phyloP scores from a whole-genome alignment of 2,888 invertebrate species.

The Noctua janthe region DNA sequence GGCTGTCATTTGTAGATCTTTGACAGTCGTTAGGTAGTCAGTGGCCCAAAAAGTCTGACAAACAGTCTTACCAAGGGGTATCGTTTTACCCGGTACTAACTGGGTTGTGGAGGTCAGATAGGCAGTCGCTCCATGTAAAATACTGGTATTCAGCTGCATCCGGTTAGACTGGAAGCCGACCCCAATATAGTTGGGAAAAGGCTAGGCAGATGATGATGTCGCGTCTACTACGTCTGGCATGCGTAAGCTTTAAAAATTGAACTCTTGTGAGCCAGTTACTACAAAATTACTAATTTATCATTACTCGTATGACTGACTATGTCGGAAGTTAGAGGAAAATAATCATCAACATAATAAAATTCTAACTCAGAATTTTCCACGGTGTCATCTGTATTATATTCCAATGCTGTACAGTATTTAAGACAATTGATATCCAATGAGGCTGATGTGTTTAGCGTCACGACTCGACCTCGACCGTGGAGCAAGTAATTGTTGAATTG shows the following conservation, averaged over 20 bases:
- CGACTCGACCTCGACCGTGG: slow-evolving; percentile 82
- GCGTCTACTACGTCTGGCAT: slow-evolving; percentile 31
- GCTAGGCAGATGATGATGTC: background rate
- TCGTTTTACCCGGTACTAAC: no score
- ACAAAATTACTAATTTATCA: slow-evolving; percentile 28
- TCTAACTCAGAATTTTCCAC: slow-evolving; percentile 39
- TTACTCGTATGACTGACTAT: slow-evolving; percentile 7
- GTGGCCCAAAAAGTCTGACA: no score
- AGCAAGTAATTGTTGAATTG: slow-evolving; percentile 86
- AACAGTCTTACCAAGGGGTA: no score
- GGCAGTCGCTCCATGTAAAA: no score
- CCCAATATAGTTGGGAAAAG: no score
- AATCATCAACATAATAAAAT: background rate
- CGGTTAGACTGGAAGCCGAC: no score
- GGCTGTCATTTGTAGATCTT: no score
- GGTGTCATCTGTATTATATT: slow-evolving; percentile 29
- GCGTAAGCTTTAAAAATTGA: slow-evolving; percentile 1
- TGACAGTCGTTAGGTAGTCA: no score
- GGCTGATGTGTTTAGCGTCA: slow-evolving; percentile 70
- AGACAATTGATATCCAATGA: slow-evolving; percentile 54
- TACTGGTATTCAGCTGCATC: no score
- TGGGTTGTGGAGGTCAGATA: no score
- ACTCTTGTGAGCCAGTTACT: background rate
- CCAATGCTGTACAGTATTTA: slow-evolving; percentile 46
- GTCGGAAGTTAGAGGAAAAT: slow-evolving; percentile 11